Evolutionary conservation across 2,888 invertebrate genomes (phyloP), one percentile per base, ranked within the genome.

Genomic region (Pegoplata infirma): DNA sequence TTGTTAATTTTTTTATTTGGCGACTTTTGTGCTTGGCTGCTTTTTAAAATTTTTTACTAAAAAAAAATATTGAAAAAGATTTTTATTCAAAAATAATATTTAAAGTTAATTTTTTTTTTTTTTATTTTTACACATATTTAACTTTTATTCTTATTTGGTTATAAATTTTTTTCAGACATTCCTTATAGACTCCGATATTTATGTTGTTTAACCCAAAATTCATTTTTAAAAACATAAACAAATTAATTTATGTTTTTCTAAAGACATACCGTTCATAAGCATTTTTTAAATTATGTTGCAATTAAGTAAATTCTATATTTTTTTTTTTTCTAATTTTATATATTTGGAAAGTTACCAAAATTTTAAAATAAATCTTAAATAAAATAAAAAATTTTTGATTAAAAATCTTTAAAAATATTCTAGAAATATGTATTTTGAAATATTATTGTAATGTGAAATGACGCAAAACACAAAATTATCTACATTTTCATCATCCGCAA

Each of bases 321-420:
- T 28, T 8, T 25, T 16, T 46, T 19, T 5, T 17, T 2, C 12
- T 40, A 23, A 23, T 23, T 21, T 3, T 32, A 14, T 40, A 10
- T 40, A 44, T 67, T 67, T 67, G 67, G 61, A 61, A 51, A 17
- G 40, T 71, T 53, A 32, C 51, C 53, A 71, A 71, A 63, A 58
- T 53, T 14, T 10, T 19, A n/a, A 19, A 36, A 19, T 28, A 3
- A n/a, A n/a, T 28, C 17, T 32, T 10, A 17, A n/a, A 1, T 44
- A 14, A n/a, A 8, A 14, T 21, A 46, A 14, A 44, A 46, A 7
- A 10, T 5, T 23, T 21, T 8, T n/a, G n/a, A n/a, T n/a, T 17
- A 40, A 46, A 10, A 25, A 16, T 25, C 4, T 25, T 5, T 46
- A 17, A 25, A n/a, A 23, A 44, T 23, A 4, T 23, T 59, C 14